These are phyloP conservation scores for Calidris pygmaea DNA, from an alignment of 2,113 vertebrate species.

Conservation along the genomic window DNA sequence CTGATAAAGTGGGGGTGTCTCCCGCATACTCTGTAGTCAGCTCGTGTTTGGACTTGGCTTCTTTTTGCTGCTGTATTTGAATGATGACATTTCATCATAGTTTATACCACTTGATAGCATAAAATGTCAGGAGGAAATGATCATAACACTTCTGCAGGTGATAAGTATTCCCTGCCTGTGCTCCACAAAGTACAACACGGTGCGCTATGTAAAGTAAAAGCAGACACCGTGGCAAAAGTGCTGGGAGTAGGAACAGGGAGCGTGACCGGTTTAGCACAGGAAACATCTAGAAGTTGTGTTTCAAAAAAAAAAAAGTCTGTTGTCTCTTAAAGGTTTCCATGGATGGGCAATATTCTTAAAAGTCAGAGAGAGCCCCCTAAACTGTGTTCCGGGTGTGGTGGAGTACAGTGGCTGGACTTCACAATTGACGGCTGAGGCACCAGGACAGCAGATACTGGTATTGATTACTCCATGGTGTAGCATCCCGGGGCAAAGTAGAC, in stretches of 20 bases:
- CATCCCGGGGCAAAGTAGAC: neutral
- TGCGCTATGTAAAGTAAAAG: neutral
- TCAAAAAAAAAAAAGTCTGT: neutral
- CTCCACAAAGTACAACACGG: neutral
- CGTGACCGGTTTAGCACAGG: neutral
- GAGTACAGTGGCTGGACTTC: rapidly evolving
- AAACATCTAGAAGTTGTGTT: neutral
- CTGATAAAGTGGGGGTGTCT: constrained; percentile 62
- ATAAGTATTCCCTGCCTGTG: constrained; percentile 50
- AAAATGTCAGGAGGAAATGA: constrained; percentile 71
- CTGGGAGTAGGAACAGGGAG: neutral
- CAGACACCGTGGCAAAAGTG: neutral
- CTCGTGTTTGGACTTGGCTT: neutral
- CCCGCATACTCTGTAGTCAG: constrained; percentile 5
- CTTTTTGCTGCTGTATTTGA: constrained; percentile 51
- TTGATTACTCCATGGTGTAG: neutral
- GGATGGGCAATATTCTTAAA: neutral
- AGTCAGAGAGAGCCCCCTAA: neutral
- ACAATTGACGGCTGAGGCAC: rapidly evolving
- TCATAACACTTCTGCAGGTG: constrained; percentile 52
- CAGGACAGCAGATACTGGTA: neutral
- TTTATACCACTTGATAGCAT: constrained; percentile 37
- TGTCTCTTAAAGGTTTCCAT: neutral
- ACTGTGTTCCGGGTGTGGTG: neutral
- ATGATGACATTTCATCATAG: constrained; percentile 55